Evolutionary conservation across 2,113 vertebrate species (phyloP), one percentile per base, ranked within the genome.

Genomic region (Nothocercus nigrocapillus): DNA sequence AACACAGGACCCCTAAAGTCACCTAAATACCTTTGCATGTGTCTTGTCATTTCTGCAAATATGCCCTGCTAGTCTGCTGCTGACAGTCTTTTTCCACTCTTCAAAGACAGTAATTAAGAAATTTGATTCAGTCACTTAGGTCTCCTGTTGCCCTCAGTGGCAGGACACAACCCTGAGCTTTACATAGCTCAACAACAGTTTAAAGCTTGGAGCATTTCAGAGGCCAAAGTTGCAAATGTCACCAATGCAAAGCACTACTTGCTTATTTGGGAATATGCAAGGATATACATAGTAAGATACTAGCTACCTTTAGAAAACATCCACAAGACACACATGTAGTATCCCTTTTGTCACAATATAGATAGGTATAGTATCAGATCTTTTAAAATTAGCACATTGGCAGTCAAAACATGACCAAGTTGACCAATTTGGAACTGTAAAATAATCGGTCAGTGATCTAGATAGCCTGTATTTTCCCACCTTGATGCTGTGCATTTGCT

Each of bases 71-170:
- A 27, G 24, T 56, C 81, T 82, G 70, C 27, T 24, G 61, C 54
- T 68, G 54, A 70, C 84, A 82, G 34, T 16, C 25, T n/a, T 61
- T n/a, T 38, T 25, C 63, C 34, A 77, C 42, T 64, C 76, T 58
- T 58, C 80, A 54, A 61, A 67, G 34, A 49, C 17, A 42, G n/a
- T 5, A 73, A 81, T 82, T 38, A 82, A 62, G 47, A 73, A 42
- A 85, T 40, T 34, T 45, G 27, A 63, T 40, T 51, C 66, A 73
- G 66, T 63, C 76, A 85, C 59, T 85, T 24, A 32, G 22, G 53
- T 72, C 59, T 54, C 70, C 53, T 64, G 68, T 30, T 63, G 93
- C 66, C 85, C 78, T 89, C 82, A 94, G 64, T 27, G 11, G 67
- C 81, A 27, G 54, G 28, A 56, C 54, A 56, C 28, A 56, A 51